Evolutionary conservation across 2,888 invertebrate species (phyloP).

Genomic region (Drosophila yooni): DNA sequence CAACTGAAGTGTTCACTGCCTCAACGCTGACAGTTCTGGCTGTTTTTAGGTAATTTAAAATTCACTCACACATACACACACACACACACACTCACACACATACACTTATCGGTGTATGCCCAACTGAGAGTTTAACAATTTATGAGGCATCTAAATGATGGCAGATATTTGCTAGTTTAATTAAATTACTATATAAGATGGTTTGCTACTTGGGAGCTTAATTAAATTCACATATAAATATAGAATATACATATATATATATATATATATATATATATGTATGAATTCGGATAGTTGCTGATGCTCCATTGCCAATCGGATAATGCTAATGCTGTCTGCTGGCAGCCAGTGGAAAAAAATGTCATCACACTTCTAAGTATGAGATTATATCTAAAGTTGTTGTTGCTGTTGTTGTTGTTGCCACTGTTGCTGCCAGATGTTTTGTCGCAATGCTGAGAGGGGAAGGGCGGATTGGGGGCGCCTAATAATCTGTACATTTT

Average conservation of each 20-base stretch:
- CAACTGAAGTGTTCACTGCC: neutral
- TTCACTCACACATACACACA: neutral
- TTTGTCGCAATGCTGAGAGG: constrained; percentile 61
- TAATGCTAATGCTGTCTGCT: constrained; percentile 54
- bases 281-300: constrained; percentile 10
- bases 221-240: constrained; percentile 42
- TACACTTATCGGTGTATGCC: neutral
- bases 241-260: no score
- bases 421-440: constrained; percentile 60
- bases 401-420: constrained; percentile 20
- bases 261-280: neutral
- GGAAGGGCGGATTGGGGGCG: constrained; percentile 27
- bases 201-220: constrained; percentile 16
- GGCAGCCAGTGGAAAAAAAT: constrained; percentile 40
- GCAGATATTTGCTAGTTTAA: constrained; percentile 36
- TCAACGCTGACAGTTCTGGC: neutral
- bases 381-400: constrained; percentile 48
- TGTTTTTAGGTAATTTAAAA: neutral
- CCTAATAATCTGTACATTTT: constrained; percentile 78
- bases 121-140: neutral
- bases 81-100: neutral
- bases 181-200: constrained; percentile 36
- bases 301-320: constrained; percentile 54
- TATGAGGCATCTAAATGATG: constrained; percentile 21
- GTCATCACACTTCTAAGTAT: constrained; percentile 49